These are phyloP conservation scores for Poeciliopsis occidentalis DNA, from an alignment of 2,113 vertebrate genomes.

Conservation along the genomic window DNA sequence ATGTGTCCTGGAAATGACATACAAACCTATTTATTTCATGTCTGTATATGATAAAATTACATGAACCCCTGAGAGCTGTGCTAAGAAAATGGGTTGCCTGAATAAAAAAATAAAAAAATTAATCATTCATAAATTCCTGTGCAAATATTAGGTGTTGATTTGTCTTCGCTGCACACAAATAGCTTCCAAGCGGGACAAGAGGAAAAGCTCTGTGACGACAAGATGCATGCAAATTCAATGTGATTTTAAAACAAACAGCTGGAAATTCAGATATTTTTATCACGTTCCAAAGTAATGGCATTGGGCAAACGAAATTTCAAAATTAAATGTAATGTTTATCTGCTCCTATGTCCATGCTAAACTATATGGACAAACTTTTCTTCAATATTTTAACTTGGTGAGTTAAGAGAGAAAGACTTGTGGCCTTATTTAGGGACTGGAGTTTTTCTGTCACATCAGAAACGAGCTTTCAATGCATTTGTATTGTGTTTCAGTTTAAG, in stretches of 20 bases:
- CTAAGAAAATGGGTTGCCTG: neutral
- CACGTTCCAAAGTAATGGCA: too few species aligned
- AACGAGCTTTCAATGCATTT: conserved; percentile 1
- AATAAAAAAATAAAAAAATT: too few species aligned
- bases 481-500: neutral
- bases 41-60: neutral
- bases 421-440: neutral
- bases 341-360: neutral
- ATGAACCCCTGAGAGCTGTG: neutral
- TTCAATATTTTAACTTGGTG: neutral
- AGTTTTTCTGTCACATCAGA: neutral
- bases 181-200: neutral
- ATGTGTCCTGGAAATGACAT: neutral
- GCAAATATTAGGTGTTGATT: neutral
- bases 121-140: neutral
- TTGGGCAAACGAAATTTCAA: too few species aligned
- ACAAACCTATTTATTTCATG: neutral
- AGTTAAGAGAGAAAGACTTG: neutral
- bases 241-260: neutral
- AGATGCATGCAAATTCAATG: neutral
- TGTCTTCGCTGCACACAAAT: neutral
- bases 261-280: neutral
- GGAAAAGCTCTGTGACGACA: neutral
- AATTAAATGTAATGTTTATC: neutral
- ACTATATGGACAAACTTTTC: neutral